Evolutionary conservation across 2,888 invertebrate species (phyloP), one percentile per base, ranked within the genome.

Genomic region (Oligia fasciuncula): DNA sequence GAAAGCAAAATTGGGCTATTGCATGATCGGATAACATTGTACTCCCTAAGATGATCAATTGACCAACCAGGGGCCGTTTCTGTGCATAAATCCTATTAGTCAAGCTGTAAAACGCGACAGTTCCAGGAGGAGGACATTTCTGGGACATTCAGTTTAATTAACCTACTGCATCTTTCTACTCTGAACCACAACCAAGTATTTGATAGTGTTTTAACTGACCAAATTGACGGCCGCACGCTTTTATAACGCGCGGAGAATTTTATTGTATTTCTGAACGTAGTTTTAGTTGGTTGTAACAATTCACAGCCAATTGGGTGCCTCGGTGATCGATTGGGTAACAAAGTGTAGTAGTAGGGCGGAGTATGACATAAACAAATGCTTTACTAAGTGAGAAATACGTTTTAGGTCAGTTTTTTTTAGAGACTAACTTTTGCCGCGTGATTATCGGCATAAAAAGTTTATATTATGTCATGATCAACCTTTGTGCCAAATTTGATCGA

Each of bases 211-310:
- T 69, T 86, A 60, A 76, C 71, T 65, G 84, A 60, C 62, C 51
- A 62, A 72, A 87, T 74, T 87, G 87, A 84, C 63, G 60, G 73
- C 23, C 57, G 43, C 83, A 63, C 70, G 73, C 66, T 84, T 86
- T 84, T 84, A 73, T 84, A 74, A 63, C 67, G 60, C 57, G 84
- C 19, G 14, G 73, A 54, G 62, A 84, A 84, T 84, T 87, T 87
- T 68, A 87, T 84, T 79, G 70, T 74, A 73, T 74, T 62, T 63
- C 67, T 87, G 67, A 70, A 40, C 23, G 54, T 70, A 17, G 23
- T 70, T 85, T 71, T 73, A 51, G 70, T 66, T 70, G 66, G n/a
- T 77, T 77, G 66, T 83, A 66, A 69, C 68, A 70, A 57, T 77
- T 83, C 73, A 73, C 73, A 77, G 69, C 43, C 66, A 67, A 87